Evolutionary conservation across 2,113 vertebrate genomes (phyloP), one percentile per base, ranked within the genome.

Genomic region (Sitta europaea): DNA sequence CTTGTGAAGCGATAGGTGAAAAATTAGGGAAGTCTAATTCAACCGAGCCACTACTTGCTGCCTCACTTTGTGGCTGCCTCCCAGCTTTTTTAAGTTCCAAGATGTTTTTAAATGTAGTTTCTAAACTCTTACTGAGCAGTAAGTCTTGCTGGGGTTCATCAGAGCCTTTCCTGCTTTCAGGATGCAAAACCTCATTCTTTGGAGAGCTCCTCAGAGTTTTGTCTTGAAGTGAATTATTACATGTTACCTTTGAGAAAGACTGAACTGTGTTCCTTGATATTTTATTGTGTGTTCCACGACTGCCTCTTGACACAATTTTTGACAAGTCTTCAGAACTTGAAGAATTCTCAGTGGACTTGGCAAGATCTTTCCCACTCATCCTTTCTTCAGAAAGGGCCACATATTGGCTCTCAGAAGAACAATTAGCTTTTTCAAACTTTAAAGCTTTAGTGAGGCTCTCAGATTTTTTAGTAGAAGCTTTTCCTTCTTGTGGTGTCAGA

Each of bases 21-120:
- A 98, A 98, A 94, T 96, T 98, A 82, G 98, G 97, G 93, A 98
- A 98, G 83, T 98, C 98, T 95, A 98, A 96, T 81, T 98, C 98
- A 54, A 97, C 65, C 0, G 98, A 97, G 92, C 97, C 90, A 14
- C 98, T 97, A 51, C 97, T 95, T 16, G 95, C 51, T 0, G 90
- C 96, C 82, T 98, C 98, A 8, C 96, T 98, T 80, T 97, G 98
- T 14, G 97, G 94, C 94, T 96, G 98, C 67, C 98, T 98, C 95
- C 98, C 98, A 33, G 97, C 95, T 95, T 98, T 98, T 96, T 99
- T 99, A 86, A 99, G 98, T 96, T 99, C 98, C 94, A 98, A 91
- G 94, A 98, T 97, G 86, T 98, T 99, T 96, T 98, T 99, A 95
- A 98, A 98, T 2, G 98, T 98, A n/a, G 97, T 98, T 94, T 99